Base-by-base conservation (phyloP, 2,113 vertebrate species). In the Sinocyclocheilus maitianheensis region DNA sequence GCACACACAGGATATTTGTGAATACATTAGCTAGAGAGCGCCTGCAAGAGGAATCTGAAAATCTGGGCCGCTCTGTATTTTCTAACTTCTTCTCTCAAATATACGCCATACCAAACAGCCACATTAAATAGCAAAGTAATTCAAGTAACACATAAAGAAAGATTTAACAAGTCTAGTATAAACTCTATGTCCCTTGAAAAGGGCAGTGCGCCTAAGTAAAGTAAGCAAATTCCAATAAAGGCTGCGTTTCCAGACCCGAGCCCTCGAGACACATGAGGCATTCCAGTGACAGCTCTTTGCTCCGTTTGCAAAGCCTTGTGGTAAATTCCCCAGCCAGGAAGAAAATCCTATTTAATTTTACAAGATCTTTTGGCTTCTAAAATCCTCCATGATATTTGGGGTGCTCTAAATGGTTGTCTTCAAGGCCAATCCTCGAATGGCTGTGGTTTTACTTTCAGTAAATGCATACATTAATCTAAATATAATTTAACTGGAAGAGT, bases 331-430 rank as follows among this genome's bases (percentile, higher is more conserved):
- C 86, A 85, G 91, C 91, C 92, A 92, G 90, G 91, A 90, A 93
- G 94, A 95, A 94, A 94, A 94, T 93, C 93, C 92, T 88, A 91
- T 92, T 95, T 93, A 91, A 93, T 93, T 95, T 94, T 93, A 94
- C 93, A 93, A 94, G 91, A 90, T 90, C 90, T 88, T 90, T 90
- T 92, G 91, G 91, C 90, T 92, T 90, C 88, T 89, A 88, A 92
- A 91, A 79, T 92, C 91, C 90, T 91, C 83, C 88, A 71, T 87
- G 90, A 92, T 91, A 91, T 92, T 87, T 75, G 86, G 87, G 88
- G 89, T 26, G 89, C 90, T 72, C 88, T 87, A 89, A 82, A 87
- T 85, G 67, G 48, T 84, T 83, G 51, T 78, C 81, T 85, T 79
- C 26, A 86, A 75, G 60, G 16, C 48, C 43, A 46, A 84, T 60